phyloP scores from a whole-genome alignment of 2,113 vertebrate genomes.

The Misgurnus mizolepis region DNA sequence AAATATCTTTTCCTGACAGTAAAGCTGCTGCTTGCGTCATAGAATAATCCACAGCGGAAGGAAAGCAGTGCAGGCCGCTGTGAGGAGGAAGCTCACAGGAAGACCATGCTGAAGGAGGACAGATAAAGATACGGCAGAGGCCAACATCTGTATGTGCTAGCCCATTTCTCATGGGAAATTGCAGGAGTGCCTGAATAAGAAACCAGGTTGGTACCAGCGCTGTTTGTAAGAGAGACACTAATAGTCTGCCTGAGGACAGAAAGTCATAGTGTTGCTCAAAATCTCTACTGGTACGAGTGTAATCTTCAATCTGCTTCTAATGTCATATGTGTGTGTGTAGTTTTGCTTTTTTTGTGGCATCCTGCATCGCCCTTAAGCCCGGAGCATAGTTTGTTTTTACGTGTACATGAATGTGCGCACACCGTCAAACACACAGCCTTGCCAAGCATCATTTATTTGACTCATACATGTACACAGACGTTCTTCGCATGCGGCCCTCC shows the following conservation, averaged over 20 bases:
- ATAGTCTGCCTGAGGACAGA: slow-evolving; percentile 40
- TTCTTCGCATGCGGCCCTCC: too few species aligned
- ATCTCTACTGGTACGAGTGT: slow-evolving; percentile 39
- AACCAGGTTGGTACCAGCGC: slow-evolving; percentile 34
- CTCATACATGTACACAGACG: not conserved
- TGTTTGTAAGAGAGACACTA: slow-evolving; percentile 38
- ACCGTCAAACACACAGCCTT: too few species aligned
- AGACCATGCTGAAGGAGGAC: not conserved
- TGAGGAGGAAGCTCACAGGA: slow-evolving; percentile 36
- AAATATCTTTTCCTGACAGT: slow-evolving; percentile 46
- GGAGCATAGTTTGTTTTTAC: too few species aligned
- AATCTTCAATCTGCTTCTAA: slow-evolving; percentile 51
- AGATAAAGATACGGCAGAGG: not conserved
- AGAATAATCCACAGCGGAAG: slow-evolving; percentile 50
- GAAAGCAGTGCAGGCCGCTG: slow-evolving; percentile 31
- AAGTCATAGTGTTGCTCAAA: slow-evolving; percentile 14
- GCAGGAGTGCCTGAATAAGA: slow-evolving; percentile 33
- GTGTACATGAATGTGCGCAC: too few species aligned
- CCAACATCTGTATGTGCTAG: not conserved
- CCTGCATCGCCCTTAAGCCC: too few species aligned
- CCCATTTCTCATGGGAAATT: slow-evolving; percentile 44
- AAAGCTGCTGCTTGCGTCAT: slow-evolving; percentile 48
- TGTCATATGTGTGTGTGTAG: not conserved
- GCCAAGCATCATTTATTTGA: not conserved
- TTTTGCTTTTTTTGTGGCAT: too few species aligned